Evolutionary conservation across 2,797 vertebrate species (phyloP), one percentile per base, ranked within the genome.

Genomic region (Anguilla marmorata): DNA sequence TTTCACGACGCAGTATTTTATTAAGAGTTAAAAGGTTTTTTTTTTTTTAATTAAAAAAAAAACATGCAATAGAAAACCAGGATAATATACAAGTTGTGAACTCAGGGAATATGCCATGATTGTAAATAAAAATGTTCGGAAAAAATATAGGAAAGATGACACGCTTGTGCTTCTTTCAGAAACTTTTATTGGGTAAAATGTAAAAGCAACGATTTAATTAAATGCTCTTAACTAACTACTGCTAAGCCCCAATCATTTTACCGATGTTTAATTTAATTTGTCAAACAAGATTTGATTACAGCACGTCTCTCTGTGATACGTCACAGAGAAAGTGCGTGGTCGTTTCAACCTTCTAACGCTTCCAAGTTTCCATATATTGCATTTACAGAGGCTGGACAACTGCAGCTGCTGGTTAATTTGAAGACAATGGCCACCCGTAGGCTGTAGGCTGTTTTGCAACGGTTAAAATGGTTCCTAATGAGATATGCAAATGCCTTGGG

Each of bases 331-430:
- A 33, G 72, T 14, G 14, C 79, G 24, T n/a, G 45, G 9, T 24
- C 19, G 5, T 12, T 21, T 8, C 41, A 50, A 24, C 19, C 41
- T 82, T n/a, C 79, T 16, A 30, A 41, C 33, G 4, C 74, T 21
- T 79, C 21, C 21, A 8, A 1, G 79, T 48, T 50, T 82, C 79
- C 79, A 82, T 82, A 82, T 82, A 95, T 95, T 94, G 89, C 91
- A 94, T 95, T 93, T 94, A 88, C 80, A 86, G 88, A 56, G 92
- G 86, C 93, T 93, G 93, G 30, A 89, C 88, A 91, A 92, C 86
- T 87, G 91, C 90, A 69, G n/a, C 87, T 91, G 74, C 88, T 92
- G 91, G 79, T 48, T 89, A 92, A 88, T 92, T 90, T 88, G 79
- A 54, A 37, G 85, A 56, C 30, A 86, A 88, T 87, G 90, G 90